Evolutionary conservation across 2,888 invertebrate genomes (phyloP), one percentile per base, ranked within the genome.

Genomic region (Dicyrtomina minuta): DNA sequence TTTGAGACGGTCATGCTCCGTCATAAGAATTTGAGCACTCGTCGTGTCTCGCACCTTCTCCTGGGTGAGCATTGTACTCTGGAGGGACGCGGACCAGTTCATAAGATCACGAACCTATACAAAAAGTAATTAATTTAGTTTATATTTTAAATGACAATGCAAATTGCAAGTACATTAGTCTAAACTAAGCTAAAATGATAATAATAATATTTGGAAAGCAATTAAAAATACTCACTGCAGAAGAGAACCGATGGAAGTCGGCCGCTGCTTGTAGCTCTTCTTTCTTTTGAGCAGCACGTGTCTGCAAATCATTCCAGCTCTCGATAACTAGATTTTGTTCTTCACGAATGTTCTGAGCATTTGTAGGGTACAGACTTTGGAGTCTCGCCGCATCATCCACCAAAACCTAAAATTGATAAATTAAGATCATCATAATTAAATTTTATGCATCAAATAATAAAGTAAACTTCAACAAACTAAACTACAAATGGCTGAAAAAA

Each of bases 371-470:
- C 43, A 90, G 86, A 17, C 88, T 87, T 82, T 93, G 92, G 49
- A 98, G 85, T 62, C 93, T 88, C 0, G 90, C 88, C 0, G 96
- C 94, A 81, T 98, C 97, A 79, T 97, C 96, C 60, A 96, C 91
- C 2, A 98, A 84, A 1, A 96, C 87, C 86, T 89, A 83, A 33
- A 20, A 33, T 33, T 33, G 3, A 33, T 8, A 33, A 33, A 33
- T 33, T 33, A 33, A 8, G 8, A 33, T 5, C 3, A 3, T 33
- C 82, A 79, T 53, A 70, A n/a, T n/a, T n/a, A n/a, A n/a, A n/a
- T n/a, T n/a, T n/a, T n/a, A n/a, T n/a, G n/a, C n/a, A n/a, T n/a
- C n/a, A 53, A 20, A 26, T 56, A 26, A 43, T 43, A n/a, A 59
- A 5, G 1, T 41, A 59, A 5, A 15, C 10, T 8, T 22, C 1